phyloP scores from a whole-genome alignment of 2,797 vertebrate species.

The Acridotheres tristis region DNA sequence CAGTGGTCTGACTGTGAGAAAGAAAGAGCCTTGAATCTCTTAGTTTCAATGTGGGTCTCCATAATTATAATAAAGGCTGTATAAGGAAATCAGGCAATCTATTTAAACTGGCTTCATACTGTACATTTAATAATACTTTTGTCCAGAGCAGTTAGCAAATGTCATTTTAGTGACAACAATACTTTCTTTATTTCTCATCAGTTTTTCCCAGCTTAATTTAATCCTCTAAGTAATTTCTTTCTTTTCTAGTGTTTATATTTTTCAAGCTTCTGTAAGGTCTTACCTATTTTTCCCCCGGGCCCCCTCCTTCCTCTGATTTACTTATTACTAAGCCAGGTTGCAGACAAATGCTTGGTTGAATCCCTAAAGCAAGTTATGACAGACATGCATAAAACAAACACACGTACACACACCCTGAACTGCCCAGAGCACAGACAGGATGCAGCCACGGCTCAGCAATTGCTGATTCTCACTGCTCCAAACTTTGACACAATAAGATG shows the following conservation, averaged over 20 bases:
- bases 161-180: neutral
- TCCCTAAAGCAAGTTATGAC: slow-evolving; percentile 50
- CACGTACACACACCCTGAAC: neutral
- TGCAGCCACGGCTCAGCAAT: slow-evolving; percentile 42
- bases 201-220: neutral
- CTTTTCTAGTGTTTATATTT: neutral
- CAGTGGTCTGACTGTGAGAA: slow-evolving; percentile 13
- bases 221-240: slow-evolving; percentile 16
- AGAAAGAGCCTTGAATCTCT: slow-evolving; percentile 17
- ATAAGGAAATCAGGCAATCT: neutral
- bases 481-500: slow-evolving; percentile 1
- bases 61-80: neutral
- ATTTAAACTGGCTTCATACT: neutral
- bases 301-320: neutral
- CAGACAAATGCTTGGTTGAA: slow-evolving; percentile 36
- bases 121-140: neutral
- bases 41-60: neutral
- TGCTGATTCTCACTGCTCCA: neutral
- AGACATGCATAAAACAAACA: slow-evolving; percentile 32
- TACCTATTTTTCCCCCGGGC: neutral
- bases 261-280: neutral
- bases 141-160: neutral
- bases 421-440: slow-evolving; percentile 18
- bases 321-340: slow-evolving; percentile 7
- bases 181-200: neutral